Percentiles rank a stretch among this genome's conserved stretches.
These are phyloP conservation scores for Bradypodion ventrale DNA, from an alignment of 2,797 vertebrate genomes.

Conservation along the genomic window DNA sequence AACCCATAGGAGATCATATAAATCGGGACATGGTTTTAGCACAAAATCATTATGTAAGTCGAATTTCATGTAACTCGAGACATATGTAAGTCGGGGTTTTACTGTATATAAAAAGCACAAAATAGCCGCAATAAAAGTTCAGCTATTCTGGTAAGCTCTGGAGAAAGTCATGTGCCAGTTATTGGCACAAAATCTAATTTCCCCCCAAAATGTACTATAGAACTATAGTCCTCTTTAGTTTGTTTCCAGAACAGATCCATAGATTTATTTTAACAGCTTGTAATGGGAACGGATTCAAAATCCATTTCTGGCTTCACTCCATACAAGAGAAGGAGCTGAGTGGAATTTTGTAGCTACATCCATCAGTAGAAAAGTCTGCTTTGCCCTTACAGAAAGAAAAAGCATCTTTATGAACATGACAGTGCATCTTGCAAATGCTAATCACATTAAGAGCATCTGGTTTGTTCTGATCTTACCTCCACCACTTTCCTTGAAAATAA, in stretches of 20 bases:
- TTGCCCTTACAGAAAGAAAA: background rate
- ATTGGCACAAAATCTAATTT: background rate
- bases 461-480: background rate
- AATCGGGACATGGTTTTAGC: too few species aligned
- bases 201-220: background rate
- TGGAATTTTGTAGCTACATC: background rate
- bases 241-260: background rate
- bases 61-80: too few species aligned
- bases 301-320: background rate
- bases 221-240: background rate
- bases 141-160: background rate
- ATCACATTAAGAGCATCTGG: background rate
- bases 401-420: background rate
- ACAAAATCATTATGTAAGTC: too few species aligned
- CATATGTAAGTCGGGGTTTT: too few species aligned
- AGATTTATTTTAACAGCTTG: slow-evolving; percentile 1
- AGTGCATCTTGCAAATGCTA: background rate
- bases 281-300: background rate
- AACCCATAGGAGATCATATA: too few species aligned
- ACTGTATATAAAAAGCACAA: background rate
- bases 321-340: background rate
- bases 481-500: background rate
- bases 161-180: background rate
- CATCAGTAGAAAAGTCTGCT: background rate
- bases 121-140: background rate